These are phyloP conservation scores for Popillia japonica DNA, from an alignment of 1,140 invertebrate species.

Conservation along the genomic window DNA sequence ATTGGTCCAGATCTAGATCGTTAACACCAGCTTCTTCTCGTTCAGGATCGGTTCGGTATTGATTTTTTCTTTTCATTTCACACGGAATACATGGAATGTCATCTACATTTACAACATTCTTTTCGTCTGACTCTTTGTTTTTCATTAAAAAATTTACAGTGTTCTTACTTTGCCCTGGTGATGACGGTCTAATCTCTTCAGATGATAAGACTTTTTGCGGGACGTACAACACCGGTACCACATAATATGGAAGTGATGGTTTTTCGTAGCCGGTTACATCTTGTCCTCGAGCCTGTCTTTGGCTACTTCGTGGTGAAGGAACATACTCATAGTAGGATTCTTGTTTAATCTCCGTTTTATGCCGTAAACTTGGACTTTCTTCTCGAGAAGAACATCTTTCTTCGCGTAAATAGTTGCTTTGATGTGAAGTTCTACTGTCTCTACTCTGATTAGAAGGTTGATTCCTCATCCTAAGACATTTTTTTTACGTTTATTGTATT, in stretches of 20 bases:
- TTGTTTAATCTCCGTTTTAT: neutral
- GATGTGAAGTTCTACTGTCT: neutral
- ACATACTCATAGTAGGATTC: conserved; percentile 3
- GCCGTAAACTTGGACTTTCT: neutral
- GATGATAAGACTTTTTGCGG: conserved; percentile 27
- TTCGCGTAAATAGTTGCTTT: neutral
- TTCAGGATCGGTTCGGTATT: neutral
- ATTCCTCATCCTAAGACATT: conserved; percentile 14
- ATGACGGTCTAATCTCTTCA: conserved; percentile 12
- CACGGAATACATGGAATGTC: conserved; percentile 1
- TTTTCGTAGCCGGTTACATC: neutral
- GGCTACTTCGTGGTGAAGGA: neutral
- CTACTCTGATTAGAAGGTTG: conserved; percentile 7
- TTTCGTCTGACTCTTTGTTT: neutral
- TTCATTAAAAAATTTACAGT: neutral
- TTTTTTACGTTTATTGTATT: neutral
- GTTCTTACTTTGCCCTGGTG: neutral
- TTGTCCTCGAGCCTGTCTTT: neutral
- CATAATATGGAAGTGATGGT: conserved; percentile 9
- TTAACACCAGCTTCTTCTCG: neutral
- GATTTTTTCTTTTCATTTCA: neutral
- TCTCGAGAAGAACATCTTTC: neutral
- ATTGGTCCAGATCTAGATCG: neutral
- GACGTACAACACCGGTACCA: conserved; percentile 25
- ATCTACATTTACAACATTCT: neutral